Conservation (phyloP, 2,113 vertebrate species). For the Scortum barcoo region DNA sequence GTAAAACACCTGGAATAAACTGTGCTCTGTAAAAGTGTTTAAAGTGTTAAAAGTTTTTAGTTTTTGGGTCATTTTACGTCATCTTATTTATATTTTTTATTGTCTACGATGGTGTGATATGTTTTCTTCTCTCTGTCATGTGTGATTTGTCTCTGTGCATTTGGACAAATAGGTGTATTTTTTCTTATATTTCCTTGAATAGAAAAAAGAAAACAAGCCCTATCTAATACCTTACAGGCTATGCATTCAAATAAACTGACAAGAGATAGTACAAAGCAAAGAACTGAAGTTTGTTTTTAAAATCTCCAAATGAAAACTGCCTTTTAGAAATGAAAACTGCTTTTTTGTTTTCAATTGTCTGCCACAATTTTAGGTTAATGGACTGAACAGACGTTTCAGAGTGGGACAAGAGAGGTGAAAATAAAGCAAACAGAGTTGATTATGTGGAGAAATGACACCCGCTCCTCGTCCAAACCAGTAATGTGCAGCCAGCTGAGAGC, state of each 20-base stretch:
- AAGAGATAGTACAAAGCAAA: background rate
- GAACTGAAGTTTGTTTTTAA: background rate
- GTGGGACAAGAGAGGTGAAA: background rate
- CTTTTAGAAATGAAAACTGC: background rate
- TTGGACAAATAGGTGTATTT: too few relatives aligned
- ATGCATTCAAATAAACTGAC: background rate
- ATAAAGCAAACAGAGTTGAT: slow-evolving; percentile 32
- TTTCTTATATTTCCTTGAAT: background rate
- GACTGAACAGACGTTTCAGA: background rate
- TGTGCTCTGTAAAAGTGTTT: too few relatives aligned
- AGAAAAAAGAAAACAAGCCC: background rate
- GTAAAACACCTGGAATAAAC: too few relatives aligned
- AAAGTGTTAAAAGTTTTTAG: too few relatives aligned
- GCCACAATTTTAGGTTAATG: slow-evolving; percentile 1
- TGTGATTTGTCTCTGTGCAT: background rate
- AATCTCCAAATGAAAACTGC: background rate
- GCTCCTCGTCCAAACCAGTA: slow-evolving; percentile 26
- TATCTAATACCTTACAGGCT: background rate
- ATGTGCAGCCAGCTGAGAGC: slow-evolving; percentile 52
- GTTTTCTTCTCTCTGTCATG: background rate
- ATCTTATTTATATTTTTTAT: too few relatives aligned
- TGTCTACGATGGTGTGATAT: background rate
- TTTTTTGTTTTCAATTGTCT: background rate
- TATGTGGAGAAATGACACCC: slow-evolving; percentile 28
- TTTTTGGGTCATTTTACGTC: too few relatives aligned